These are phyloP conservation scores for Siniperca chuatsi DNA, from an alignment of 2,113 vertebrate species.

Conservation along the genomic window DNA sequence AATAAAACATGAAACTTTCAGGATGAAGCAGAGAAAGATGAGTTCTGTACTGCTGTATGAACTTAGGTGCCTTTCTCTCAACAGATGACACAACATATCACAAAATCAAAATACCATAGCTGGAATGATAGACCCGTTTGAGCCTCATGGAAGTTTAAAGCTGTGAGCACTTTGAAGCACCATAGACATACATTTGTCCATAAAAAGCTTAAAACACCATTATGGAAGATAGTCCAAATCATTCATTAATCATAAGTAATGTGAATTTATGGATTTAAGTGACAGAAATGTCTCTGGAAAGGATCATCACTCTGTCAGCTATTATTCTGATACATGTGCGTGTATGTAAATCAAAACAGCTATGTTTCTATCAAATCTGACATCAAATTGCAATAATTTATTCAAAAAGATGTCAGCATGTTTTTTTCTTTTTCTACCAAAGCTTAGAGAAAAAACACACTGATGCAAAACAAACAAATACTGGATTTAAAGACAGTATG, in stretches of 20 bases:
- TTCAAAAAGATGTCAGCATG: neutral
- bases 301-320: neutral
- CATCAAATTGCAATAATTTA: neutral
- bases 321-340: neutral
- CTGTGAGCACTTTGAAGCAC: neutral
- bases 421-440: neutral
- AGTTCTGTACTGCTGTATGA: neutral
- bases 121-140: neutral
- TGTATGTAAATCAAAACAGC: neutral
- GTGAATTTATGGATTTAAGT: neutral
- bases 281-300: neutral
- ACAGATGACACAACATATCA: neutral
- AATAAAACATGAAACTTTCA: conserved; percentile 27
- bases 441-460: neutral
- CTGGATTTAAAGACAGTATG: neutral
- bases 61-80: neutral
- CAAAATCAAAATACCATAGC: conserved; percentile 4
- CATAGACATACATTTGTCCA: neutral
- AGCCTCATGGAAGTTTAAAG: neutral
- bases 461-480: neutral
- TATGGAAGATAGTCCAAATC: neutral
- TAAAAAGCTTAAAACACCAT: neutral
- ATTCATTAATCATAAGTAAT: neutral
- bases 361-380: neutral
- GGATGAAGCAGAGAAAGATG: neutral